Evolutionary conservation across 2,113 vertebrate genomes (phyloP).

Genomic region (Pheucticus melanocephalus): DNA sequence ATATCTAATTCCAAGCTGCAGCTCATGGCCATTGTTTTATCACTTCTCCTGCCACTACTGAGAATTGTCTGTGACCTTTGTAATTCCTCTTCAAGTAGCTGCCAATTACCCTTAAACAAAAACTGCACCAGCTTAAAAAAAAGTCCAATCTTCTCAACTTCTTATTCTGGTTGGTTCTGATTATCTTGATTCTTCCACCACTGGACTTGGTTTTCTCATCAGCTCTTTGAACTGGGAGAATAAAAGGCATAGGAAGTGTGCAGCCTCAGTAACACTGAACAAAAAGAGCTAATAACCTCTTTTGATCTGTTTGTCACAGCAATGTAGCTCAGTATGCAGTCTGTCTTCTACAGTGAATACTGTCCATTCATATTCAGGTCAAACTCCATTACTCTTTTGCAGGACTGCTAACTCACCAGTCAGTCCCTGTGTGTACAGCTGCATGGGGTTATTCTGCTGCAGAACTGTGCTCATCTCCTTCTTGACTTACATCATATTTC

Average conservation of each 20-base stretch:
- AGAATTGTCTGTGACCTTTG: not conserved
- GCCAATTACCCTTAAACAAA: not conserved
- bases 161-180: not conserved
- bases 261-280: not conserved
- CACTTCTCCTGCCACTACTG: not conserved
- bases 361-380: not conserved
- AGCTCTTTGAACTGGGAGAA: not conserved
- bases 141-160: not conserved
- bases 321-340: not conserved
- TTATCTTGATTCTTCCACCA: not conserved
- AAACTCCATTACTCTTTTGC: not conserved
- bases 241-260: not conserved
- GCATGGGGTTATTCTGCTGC: not conserved
- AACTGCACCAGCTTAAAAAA: not conserved
- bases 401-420: not conserved
- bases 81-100: not conserved
- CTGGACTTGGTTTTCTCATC: not conserved
- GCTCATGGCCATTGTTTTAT: fast-evolving
- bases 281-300: not conserved
- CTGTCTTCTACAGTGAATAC: not conserved
- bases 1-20: not conserved
- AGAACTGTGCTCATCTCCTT: not conserved
- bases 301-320: not conserved
- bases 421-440: not conserved
- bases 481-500: not conserved